A percentile compares a stretch with the other conserved stretches of the same genome.
Conservation (phyloP, 2,888 invertebrate genomes). For the Machimus atricapillus region DNA sequence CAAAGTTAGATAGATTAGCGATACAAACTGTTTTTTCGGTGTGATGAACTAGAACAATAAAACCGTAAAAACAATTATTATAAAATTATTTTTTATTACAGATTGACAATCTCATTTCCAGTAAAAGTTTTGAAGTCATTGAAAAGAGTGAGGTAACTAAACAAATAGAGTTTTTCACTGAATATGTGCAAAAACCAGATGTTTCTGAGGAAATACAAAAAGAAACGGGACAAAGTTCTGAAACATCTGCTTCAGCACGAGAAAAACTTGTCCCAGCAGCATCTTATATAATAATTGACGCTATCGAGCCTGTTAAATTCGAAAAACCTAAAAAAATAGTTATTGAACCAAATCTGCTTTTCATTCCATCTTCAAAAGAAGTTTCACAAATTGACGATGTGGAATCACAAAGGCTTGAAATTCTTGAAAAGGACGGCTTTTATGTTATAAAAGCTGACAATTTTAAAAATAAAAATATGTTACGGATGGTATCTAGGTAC, state of each 20-base stretch:
- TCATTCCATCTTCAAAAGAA: conserved; percentile 49
- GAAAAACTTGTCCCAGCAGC: conserved; percentile 49
- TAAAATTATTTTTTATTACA: background rate
- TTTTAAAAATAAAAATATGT: conserved; percentile 45
- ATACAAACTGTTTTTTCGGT: too few relatives aligned
- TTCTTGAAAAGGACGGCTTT: conserved; percentile 45
- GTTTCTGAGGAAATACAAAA: background rate
- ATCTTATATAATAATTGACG: conserved; percentile 58
- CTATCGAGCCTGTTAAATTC: conserved; percentile 48
- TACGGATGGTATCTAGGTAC: conserved; percentile 56
- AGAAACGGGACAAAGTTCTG: background rate
- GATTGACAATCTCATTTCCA: background rate
- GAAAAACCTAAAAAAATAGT: conserved; percentile 45
- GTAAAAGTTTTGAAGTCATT: background rate
- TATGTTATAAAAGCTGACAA: conserved; percentile 3
- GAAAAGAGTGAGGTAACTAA: background rate
- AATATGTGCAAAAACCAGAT: background rate
- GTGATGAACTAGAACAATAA: too few relatives aligned
- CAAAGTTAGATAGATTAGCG: too few relatives aligned
- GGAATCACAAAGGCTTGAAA: background rate
- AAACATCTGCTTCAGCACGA: background rate
- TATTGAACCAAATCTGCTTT: conserved; percentile 50
- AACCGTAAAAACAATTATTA: background rate
- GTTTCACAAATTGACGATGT: conserved; percentile 27
- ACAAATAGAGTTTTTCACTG: conserved; percentile 18